These are phyloP conservation scores for Aix galericulata DNA, from an alignment of 2,113 vertebrate species.

Conservation along the genomic window DNA sequence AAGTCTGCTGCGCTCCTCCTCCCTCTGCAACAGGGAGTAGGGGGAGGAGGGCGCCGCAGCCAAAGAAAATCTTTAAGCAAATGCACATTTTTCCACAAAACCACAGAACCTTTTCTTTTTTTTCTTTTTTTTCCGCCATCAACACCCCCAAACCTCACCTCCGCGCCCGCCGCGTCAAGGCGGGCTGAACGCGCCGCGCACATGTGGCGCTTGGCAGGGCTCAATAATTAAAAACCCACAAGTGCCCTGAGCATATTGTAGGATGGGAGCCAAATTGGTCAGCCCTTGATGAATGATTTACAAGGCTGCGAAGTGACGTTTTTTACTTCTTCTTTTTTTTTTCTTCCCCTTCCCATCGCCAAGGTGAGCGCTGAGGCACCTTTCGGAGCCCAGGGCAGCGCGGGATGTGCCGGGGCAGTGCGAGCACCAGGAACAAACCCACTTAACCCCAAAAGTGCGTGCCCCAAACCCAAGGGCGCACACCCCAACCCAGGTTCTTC, in stretches of 20 bases:
- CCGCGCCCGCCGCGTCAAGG: not conserved
- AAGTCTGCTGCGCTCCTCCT: not conserved
- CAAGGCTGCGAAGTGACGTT: constrained; percentile 69
- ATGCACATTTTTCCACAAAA: constrained; percentile 41
- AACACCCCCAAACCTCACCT: constrained; percentile 51
- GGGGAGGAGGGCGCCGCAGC: not conserved
- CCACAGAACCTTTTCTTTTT: constrained; percentile 39
- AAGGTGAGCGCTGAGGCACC: constrained; percentile 52
- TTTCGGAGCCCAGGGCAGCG: not conserved
- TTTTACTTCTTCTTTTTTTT: constrained; percentile 44
- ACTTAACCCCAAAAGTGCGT: not conserved
- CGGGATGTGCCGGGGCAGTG: not conserved
- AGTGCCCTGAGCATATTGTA: constrained; percentile 69
- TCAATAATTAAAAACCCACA: constrained; percentile 70
- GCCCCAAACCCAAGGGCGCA: not conserved
- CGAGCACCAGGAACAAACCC: not conserved
- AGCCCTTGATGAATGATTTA: constrained; percentile 73
- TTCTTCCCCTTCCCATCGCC: constrained; percentile 23
- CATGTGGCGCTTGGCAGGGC: constrained; percentile 70
- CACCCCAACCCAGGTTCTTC: not conserved
- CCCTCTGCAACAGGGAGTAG: not conserved
- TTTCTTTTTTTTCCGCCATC: not conserved
- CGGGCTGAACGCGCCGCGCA: constrained; percentile 56
- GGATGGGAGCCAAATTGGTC: constrained; percentile 66
- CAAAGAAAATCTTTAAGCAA: constrained; percentile 40